Base-by-base conservation (phyloP, 2,797 vertebrate species). In the Leptodactylus fallax region DNA sequence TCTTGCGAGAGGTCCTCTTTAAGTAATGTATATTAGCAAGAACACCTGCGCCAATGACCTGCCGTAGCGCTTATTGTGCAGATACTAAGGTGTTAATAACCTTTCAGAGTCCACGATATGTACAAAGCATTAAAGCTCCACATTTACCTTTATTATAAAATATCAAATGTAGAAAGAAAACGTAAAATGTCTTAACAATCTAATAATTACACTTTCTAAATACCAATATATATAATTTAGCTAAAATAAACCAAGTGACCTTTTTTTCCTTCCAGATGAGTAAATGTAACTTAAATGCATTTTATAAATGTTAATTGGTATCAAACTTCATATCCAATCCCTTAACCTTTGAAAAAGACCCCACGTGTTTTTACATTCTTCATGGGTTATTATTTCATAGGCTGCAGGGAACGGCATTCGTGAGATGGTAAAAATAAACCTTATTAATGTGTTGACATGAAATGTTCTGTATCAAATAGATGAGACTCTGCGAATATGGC, bases 241-340 rank as follows among this genome's bases (percentile, higher is more conserved):
- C 53, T 74, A 74, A 81, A 67, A 51, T 87, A 61, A 60, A 60
- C 36, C 36, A 16, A 55, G 25, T 88, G 77, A 88, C 87, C 76
- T 84, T 71, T 83, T 13, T 60, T 51, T 51, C 45, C 21, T 87
- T 67, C 19, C 21, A 83, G 71, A 55, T 56, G 61, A 63, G 56
- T n/a, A 87, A 79, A 65, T 69, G 21, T 88, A 77, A 71, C 55
- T 79, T 79, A 78, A 71, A 81, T 60, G 8, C n/a, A 16, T 65
- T 76, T 71, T 45, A 36, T 47, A 87, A 88, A 88, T 88, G 74
- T 88, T 87, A 87, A 88, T 88, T 88, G 65, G 63, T 71, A 84
- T 71, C 36, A 79, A 84, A n/a, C 76, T 85, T 61, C 47, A 25
- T 71, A 60, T 79, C 61, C 19, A 27, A 65, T 65, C 19, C 63